Evolutionary conservation across 2,113 vertebrate species (phyloP).

Genomic region (Coptodon rendalli): DNA sequence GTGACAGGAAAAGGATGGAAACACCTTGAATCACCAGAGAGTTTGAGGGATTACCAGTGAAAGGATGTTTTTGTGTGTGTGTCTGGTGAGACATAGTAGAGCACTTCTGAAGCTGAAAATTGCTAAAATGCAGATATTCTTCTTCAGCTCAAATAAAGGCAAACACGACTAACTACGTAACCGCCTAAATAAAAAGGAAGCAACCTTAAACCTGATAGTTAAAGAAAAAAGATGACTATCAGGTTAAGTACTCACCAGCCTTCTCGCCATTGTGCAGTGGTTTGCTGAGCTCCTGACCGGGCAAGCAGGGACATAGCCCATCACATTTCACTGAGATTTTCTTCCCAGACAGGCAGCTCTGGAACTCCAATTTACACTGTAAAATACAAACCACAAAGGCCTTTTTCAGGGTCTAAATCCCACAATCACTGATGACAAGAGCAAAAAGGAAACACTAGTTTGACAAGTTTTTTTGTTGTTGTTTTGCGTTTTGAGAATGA

Average conservation of each 20-base stretch:
- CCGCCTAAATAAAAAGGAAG: background rate
- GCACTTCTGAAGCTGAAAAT: background rate
- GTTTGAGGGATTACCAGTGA: slow-evolving; percentile 32
- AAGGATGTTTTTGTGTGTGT: background rate
- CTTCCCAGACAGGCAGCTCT: slow-evolving; percentile 86
- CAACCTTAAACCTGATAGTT: background rate
- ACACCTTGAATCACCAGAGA: slow-evolving; percentile 9
- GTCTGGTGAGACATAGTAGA: background rate
- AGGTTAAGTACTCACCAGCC: slow-evolving; percentile 74
- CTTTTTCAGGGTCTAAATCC: background rate
- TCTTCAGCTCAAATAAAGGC: background rate
- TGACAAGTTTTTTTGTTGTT: background rate
- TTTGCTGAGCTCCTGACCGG: slow-evolving; percentile 75
- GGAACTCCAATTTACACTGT: slow-evolving; percentile 95
- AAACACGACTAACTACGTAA: background rate
- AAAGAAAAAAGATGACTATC: background rate
- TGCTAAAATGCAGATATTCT: background rate
- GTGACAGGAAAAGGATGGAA: slow-evolving; percentile 37
- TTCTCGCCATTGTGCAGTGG: slow-evolving; percentile 68
- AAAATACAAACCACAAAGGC: background rate
- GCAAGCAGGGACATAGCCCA: slow-evolving; percentile 87
- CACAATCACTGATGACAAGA: background rate
- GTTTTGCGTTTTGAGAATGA: background rate
- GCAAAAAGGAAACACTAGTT: background rate
- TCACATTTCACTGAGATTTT: slow-evolving; percentile 80